Percentiles rank a stretch among this genome's conserved stretches.
phyloP scores from a whole-genome alignment of 2,888 invertebrate genomes.

The Drosophila atripex region DNA sequence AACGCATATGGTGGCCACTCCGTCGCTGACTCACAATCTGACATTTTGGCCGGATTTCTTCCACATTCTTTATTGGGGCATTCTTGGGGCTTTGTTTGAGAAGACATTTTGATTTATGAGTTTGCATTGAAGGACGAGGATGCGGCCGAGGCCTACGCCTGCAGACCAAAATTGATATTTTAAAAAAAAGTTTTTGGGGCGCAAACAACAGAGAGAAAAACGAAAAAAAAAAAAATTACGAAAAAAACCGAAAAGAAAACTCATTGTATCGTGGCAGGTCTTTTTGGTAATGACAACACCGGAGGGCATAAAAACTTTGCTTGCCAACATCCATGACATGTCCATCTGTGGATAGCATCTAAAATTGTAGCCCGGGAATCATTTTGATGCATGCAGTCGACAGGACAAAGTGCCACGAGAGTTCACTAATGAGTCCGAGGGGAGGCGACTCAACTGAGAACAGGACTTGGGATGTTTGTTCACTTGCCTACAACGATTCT shows the following conservation, averaged over 20 bases:
- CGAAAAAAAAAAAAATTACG: slow-evolving; percentile 12
- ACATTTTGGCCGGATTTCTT: slow-evolving; percentile 35
- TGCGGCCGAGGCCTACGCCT: slow-evolving; percentile 20
- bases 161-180: slow-evolving; percentile 65
- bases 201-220: slow-evolving; percentile 18
- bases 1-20: slow-evolving; percentile 30
- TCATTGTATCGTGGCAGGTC: slow-evolving; percentile 31
- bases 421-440: slow-evolving; percentile 57
- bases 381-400: slow-evolving; percentile 47
- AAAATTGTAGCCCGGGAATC: slow-evolving; percentile 55
- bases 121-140: slow-evolving; percentile 33
- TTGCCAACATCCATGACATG: slow-evolving; percentile 36
- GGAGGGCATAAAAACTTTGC: slow-evolving; percentile 56
- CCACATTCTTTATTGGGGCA: slow-evolving; percentile 40
- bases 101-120: slow-evolving; percentile 76
- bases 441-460: slow-evolving; percentile 12
- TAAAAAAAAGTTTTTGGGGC: slow-evolving; percentile 36
- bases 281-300: slow-evolving; percentile 63
- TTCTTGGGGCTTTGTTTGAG: slow-evolving; percentile 60
- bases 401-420: slow-evolving; percentile 30
- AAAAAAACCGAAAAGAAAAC: slow-evolving; percentile 51
- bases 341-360: slow-evolving; percentile 33
- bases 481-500: slow-evolving; percentile 45
- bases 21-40: slow-evolving; percentile 28
- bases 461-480: slow-evolving; percentile 11